A percentile compares a stretch with the other conserved stretches of the same genome.
These are phyloP conservation scores for Gadus chalcogrammus DNA, from an alignment of 2,113 vertebrate species.

Conservation along the genomic window DNA sequence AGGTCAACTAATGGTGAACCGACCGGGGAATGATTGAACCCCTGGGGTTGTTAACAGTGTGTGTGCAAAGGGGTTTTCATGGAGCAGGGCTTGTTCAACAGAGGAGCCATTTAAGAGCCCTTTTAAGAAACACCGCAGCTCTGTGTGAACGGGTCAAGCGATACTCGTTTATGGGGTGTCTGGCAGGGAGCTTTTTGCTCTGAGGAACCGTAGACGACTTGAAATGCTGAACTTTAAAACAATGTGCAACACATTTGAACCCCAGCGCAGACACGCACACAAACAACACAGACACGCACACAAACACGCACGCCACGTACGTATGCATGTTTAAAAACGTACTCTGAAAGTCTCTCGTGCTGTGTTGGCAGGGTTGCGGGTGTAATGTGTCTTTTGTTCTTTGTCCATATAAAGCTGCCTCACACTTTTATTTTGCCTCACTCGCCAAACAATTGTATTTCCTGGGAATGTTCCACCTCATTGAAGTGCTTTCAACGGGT, in stretches of 20 bases:
- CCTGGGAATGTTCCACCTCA: conserved; percentile 35
- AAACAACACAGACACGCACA: too few species aligned
- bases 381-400: conserved; percentile 28
- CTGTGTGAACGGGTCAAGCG: conserved; percentile 26
- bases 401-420: conserved; percentile 16
- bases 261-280: too few species aligned
- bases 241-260: too few species aligned
- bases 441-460: conserved; percentile 22
- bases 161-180: too few species aligned
- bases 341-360: not conserved
- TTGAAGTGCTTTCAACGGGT: conserved; percentile 23
- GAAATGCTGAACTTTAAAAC: too few species aligned
- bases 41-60: conserved; percentile 42
- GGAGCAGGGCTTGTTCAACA: conserved; percentile 38
- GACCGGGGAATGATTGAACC: not conserved
- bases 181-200: too few species aligned
- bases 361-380: conserved; percentile 22
- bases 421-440: conserved; percentile 32
- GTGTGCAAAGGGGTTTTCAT: conserved; percentile 12
- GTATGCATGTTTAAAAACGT: too few species aligned
- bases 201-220: too few species aligned
- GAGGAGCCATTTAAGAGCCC: conserved; percentile 28
- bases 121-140: conserved; percentile 29
- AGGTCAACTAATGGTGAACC: conserved; percentile 14
- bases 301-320: too few species aligned